Percentiles rank a stretch among this genome's conserved stretches.
These are phyloP conservation scores for Eutrigla gurnardus DNA, from an alignment of 2,797 vertebrate species.

Conservation along the genomic window DNA sequence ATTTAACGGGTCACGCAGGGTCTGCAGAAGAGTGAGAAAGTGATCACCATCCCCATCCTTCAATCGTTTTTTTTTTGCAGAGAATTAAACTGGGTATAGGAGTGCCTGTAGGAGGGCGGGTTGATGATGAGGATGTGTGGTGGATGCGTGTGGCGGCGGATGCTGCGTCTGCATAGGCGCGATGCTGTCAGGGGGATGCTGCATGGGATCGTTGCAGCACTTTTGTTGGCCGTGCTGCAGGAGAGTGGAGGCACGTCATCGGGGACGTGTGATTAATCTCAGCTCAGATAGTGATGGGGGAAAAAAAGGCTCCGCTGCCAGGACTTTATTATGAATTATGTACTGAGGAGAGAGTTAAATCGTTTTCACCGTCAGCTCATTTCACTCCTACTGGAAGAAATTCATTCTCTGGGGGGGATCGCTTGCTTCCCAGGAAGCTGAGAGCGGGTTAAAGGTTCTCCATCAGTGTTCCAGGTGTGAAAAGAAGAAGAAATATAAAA, in stretches of 20 bases:
- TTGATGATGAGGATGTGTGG: constrained; percentile 37
- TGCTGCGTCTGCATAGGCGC: constrained; percentile 33
- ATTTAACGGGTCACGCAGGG: constrained; percentile 31
- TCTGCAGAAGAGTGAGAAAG: constrained; percentile 18
- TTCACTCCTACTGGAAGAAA: neutral
- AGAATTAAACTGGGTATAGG: constrained; percentile 5
- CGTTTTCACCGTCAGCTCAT: constrained; percentile 18
- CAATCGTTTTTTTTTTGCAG: constrained; percentile 11
- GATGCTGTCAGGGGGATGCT: constrained; percentile 2
- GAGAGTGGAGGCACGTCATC: neutral
- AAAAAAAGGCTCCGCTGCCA: constrained; percentile 23
- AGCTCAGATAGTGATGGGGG: neutral
- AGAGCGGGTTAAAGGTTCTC: neutral
- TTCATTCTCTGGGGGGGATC: constrained; percentile 8
- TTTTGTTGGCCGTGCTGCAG: constrained; percentile 4
- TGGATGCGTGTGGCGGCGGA: constrained; percentile 24
- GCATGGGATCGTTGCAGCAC: constrained; percentile 11
- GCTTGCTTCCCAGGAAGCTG: constrained; percentile 18
- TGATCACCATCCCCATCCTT: constrained; percentile 15
- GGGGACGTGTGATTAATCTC: neutral
- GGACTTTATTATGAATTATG: neutral
- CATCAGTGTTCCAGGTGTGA: neutral
- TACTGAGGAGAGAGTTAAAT: neutral
- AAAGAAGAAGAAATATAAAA: constrained; percentile 2
- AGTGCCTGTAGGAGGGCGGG: neutral